Evolutionary conservation across 92 coral and sea anemone species (phyloP), one percentile per base, ranked within the genome.

Genomic region (Epizoanthus scotinus): DNA sequence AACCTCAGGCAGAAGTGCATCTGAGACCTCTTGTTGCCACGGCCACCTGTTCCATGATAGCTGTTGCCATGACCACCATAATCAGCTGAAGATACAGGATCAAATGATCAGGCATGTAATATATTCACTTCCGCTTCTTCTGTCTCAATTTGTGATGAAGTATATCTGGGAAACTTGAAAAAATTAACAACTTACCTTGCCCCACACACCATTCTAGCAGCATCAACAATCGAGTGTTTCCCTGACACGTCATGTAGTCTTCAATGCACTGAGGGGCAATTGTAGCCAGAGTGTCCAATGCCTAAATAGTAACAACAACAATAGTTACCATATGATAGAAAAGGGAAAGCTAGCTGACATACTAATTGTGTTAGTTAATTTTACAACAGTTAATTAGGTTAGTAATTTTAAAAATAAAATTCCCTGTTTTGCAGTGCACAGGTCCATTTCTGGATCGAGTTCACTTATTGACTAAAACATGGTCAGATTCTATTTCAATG

Each of bases 51-150:
- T 29, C 95, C 99, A 89, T 93, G 91, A 85, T 88, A 95, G 84
- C 99, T 95, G 90, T 95, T 95, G 64, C 99, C 99, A 93, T 95
- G 99, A 8, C 99, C 99, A 91, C 99, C 99, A 91, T 95, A 95
- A 65, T 95, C 99, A 83, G 86, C 99, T 95, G 44, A 63, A 71
- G 68, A 17, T 28, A 22, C 8, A 31, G 53, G 19, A 9, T 21
- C 42, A 24, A 22, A 50, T 54, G 57, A 56, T 7, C 26, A 1
- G 52, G 28, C 28, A 27, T 17, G 10, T 34, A 34, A 34, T 29
- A 66, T 66, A 26, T 21, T 18, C n/a, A 44, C 24, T 66, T n/a
- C 27, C 20, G 9, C 20, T 34, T 66, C n/a, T 28, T 36, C 42
- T 44, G 50, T 7, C 50, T 44, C 50, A 10, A 10, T 44, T 44